Evolutionary conservation across 2,797 vertebrate genomes (phyloP).

Genomic region (Erethizon dorsatum): DNA sequence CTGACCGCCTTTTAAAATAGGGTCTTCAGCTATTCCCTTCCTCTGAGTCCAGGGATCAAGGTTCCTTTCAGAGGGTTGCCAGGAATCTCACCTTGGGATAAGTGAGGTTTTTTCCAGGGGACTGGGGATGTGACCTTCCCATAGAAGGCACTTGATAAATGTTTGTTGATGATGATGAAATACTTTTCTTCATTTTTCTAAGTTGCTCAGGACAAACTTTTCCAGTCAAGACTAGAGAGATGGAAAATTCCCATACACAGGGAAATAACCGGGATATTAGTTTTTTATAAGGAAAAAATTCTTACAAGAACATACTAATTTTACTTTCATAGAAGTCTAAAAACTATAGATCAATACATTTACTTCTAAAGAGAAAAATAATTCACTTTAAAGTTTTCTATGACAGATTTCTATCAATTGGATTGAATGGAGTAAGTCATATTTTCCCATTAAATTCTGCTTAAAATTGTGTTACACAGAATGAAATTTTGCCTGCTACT

Average conservation of each 20-base stretch:
- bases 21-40: conserved; percentile 11
- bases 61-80: conserved; percentile 1
- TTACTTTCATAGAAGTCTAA: conserved; percentile 59
- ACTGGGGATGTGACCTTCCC: conserved; percentile 65
- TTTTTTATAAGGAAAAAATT: conserved; percentile 62
- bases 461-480: conserved; percentile 65
- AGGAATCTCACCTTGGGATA: conserved; percentile 56
- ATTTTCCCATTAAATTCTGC: conserved; percentile 70
- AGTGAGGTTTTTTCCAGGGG: conserved; percentile 66
- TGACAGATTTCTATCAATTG: conserved; percentile 58
- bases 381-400: conserved; percentile 65
- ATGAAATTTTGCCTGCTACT: conserved; percentile 54
- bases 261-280: conserved; percentile 53
- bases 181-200: conserved; percentile 70
- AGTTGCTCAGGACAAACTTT: conserved; percentile 73
- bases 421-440: conserved; percentile 53
- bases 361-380: conserved; percentile 70
- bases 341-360: conserved; percentile 51
- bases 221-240: conserved; percentile 72
- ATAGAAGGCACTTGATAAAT: conserved; percentile 67
- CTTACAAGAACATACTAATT: conserved; percentile 40
- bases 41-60: not conserved
- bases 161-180: conserved; percentile 75
- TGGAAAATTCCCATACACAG: conserved; percentile 71
- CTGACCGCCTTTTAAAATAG: not conserved